phyloP scores from a whole-genome alignment of 2,113 vertebrate genomes.

The Mandrillus leucophaeus region DNA sequence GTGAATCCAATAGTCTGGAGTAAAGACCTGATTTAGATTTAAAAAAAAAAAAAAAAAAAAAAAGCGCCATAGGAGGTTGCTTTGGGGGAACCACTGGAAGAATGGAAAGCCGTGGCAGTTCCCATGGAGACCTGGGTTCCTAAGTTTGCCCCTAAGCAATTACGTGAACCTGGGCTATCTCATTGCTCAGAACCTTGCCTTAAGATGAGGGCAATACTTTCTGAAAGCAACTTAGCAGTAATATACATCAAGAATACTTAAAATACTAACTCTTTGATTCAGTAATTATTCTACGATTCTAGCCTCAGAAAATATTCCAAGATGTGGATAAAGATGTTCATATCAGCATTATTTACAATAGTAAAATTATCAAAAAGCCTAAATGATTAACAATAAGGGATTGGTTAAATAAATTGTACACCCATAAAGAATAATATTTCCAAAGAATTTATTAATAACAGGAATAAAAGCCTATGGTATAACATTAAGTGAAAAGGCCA shows the following conservation, averaged over 20 bases:
- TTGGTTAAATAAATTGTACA: slow-evolving; percentile 1
- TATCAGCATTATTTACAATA: slow-evolving; percentile 19
- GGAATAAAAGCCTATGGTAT: slow-evolving; percentile 10
- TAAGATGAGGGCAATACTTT: neutral
- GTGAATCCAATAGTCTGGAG: neutral
- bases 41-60: too few relatives aligned
- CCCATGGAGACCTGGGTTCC: neutral
- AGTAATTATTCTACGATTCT: neutral
- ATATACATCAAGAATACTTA: neutral
- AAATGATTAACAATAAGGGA: neutral
- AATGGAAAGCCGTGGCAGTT: neutral
- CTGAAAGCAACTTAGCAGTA: neutral
- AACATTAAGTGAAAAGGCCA: slow-evolving; percentile 29
- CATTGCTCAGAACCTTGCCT: neutral
- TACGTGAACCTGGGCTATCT: neutral
- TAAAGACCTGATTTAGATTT: neutral
- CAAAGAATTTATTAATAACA: slow-evolving; percentile 46
- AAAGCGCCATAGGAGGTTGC: neutral
- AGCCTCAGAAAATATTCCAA: slow-evolving; percentile 2
- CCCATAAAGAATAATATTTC: neutral
- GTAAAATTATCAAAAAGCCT: neutral
- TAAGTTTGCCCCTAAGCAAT: neutral
- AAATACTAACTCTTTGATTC: neutral
- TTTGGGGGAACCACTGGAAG: neutral
- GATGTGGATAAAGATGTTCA: neutral